Evolutionary conservation across 1,140 invertebrate genomes (phyloP), one percentile per base, ranked within the genome.

Genomic region (Pseudomyrmex pallidus): DNA sequence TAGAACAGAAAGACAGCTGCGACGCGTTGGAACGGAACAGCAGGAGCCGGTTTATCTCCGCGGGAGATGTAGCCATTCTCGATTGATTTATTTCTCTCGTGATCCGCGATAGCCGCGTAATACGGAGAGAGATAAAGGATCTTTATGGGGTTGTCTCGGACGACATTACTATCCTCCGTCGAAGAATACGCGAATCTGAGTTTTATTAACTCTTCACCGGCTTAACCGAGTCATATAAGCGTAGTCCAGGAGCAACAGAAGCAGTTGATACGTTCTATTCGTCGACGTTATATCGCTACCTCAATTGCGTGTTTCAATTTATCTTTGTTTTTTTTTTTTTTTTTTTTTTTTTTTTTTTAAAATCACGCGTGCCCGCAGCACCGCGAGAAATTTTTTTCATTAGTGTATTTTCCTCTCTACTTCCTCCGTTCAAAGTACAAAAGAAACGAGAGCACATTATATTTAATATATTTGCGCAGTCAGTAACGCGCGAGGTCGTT

Each of bases 131-230:
- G 50, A 68, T 77, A 68, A 77, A 46, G 13, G 13, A 77, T 22
- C 17, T 77, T 77, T 77, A 77, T 68, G 2, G 35, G 35, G 35
- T 56, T 48, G 13, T 77, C 74, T 46, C 17, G 17, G 13, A 20
- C 35, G 22, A 0, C 20, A 35, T 35, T 67, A 54, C 9, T 56
- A 44, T 13, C 50, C 35, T 35, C 35, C 35, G 35, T 35, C 17
- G 25, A 67, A 17, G 20, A 13, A 74, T 56, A 54, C 12, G 35
- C 35, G 13, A 54, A 54, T 67, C 9, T 8, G 9, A 44, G 67
- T 68, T 77, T 77, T 77, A 77, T 77, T 77, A 77, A 56, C 74
- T 77, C 50, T 77, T 57, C 50, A 9, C 5, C 44, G 17, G 50
- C 15, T 77, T 56, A 64, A 56, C 67, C 25, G 50, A 67, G 50